Evolutionary conservation across 2,888 invertebrate species (phyloP), one percentile per base, ranked within the genome.

Genomic region (Ochropleura plecta): DNA sequence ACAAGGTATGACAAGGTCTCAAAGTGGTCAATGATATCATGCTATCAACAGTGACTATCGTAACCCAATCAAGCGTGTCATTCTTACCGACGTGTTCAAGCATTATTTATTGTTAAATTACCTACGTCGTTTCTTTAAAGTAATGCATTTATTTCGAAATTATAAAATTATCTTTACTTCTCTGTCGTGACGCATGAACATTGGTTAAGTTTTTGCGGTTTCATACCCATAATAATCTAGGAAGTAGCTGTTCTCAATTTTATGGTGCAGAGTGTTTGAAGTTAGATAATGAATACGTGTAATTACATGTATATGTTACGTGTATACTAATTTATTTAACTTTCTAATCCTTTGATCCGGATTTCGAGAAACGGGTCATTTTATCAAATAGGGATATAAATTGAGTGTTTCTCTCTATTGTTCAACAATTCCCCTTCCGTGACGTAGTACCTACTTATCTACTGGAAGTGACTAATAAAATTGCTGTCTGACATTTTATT

Each of bases 1-100:
- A 88, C 84, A 91, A 92, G 93, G 93, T 86, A 90, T 87, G 93
- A 89, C 93, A 93, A 94, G 93, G 94, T 90, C 92, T 88, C 73
- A 30, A 82, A 79, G 88, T 90, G 86, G 84, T 81, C 87, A 90
- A 89, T 93, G 92, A 93, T 92, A 92, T 93, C 92, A 93, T 89
- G 77, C 85, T 84, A 83, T 84, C 85, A 80, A 74, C 85, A 68
- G 77, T 49, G 48, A 82, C 82, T 78, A 84, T 80, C 84, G 90
- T 89, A 91, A 91, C 84, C 86, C 87, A 90, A 92, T 91, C 91
- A 91, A 90, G 90, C 91, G 89, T 90, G 84, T 70, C 86, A 83
- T 80, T 83, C 73, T 75, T 84, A 84, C 75, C 72, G 68, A 84
- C 70, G 71, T 73, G 75, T 60, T 67, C 49, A 48, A 73, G 60